phyloP scores from a whole-genome alignment of 53 echinoderm and acorn worm species.

The Mesocentrotus franciscanus region DNA sequence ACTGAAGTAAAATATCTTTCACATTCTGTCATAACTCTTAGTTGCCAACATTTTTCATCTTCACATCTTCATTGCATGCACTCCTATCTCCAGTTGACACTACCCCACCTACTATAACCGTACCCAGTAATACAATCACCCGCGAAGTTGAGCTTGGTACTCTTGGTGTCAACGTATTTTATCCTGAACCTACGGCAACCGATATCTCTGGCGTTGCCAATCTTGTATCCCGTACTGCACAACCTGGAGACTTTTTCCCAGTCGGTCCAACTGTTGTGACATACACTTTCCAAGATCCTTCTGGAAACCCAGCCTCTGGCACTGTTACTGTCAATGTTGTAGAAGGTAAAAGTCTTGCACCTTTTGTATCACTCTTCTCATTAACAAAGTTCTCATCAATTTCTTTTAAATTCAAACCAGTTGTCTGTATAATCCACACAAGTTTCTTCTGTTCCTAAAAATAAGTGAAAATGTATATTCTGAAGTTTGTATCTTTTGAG shows the following conservation, averaged over 20 bases:
- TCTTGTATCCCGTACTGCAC: slow-evolving; percentile 17
- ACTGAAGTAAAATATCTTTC: no score
- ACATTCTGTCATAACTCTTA: no score
- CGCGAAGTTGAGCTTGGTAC: slow-evolving; percentile 28
- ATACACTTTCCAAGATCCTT: slow-evolving; percentile 69
- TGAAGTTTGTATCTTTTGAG: neutral
- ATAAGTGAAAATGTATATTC: neutral
- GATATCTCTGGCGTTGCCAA: slow-evolving; percentile 66
- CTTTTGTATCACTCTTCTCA: neutral
- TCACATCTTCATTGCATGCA: no score
- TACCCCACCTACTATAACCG: slow-evolving; percentile 9
- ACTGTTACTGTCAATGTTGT: neutral
- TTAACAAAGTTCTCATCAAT: neutral
- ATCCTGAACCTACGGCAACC: slow-evolving; percentile 65
- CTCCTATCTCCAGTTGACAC: slow-evolving; percentile 34
- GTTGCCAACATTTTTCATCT: no score
- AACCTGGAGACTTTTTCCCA: slow-evolving; percentile 55
- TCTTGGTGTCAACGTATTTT: slow-evolving; percentile 44
- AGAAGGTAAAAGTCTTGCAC: neutral
- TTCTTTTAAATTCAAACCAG: neutral
- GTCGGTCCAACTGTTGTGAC: slow-evolving; percentile 61
- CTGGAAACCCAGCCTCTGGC: slow-evolving; percentile 18
- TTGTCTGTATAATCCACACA: neutral
- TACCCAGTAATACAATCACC: neutral
- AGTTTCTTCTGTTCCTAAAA: neutral